These are phyloP conservation scores for Cacatua alba DNA, from an alignment of 2,113 vertebrate genomes.

Conservation along the genomic window DNA sequence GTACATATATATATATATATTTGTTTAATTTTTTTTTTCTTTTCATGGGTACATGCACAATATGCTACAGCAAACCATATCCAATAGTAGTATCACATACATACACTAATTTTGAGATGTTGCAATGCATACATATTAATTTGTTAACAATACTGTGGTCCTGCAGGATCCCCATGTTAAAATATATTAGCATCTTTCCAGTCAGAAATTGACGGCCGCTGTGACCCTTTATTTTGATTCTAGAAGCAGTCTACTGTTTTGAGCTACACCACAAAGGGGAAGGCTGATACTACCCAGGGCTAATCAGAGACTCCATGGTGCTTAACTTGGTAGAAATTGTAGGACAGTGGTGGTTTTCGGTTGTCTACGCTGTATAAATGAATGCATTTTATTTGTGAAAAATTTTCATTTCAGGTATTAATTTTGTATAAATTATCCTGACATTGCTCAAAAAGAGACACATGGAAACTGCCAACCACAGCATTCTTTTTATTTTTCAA, in stretches of 20 bases:
- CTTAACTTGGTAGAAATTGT: constrained; percentile 1
- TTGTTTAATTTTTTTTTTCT: background rate
- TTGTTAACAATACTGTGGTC: constrained; percentile 54
- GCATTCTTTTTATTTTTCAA: constrained; percentile 65
- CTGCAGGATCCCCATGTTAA: constrained; percentile 40
- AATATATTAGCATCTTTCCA: background rate
- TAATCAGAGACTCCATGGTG: constrained; percentile 2
- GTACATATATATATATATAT: constrained; percentile 78
- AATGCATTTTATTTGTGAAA: constrained; percentile 23
- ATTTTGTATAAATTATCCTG: constrained; percentile 50
- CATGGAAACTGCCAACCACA: constrained; percentile 56
- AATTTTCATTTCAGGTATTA: constrained; percentile 38
- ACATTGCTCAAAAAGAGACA: constrained; percentile 42
- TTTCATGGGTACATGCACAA: constrained; percentile 77
- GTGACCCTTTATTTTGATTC: constrained; percentile 1
- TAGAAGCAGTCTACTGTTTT: background rate
- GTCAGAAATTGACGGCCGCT: background rate
- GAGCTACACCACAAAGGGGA: background rate
- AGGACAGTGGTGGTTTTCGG: constrained; percentile 20
- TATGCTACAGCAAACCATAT: constrained; percentile 73
- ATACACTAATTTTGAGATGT: constrained; percentile 72
- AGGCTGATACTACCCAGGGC: background rate
- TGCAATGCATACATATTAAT: constrained; percentile 70
- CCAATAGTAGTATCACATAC: constrained; percentile 71
- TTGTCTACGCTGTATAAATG: constrained; percentile 35